A percentile compares a stretch with the other conserved stretches of the same genome.
These are phyloP conservation scores for Euleptes europaea DNA, from an alignment of 2,113 vertebrate genomes.

Conservation along the genomic window DNA sequence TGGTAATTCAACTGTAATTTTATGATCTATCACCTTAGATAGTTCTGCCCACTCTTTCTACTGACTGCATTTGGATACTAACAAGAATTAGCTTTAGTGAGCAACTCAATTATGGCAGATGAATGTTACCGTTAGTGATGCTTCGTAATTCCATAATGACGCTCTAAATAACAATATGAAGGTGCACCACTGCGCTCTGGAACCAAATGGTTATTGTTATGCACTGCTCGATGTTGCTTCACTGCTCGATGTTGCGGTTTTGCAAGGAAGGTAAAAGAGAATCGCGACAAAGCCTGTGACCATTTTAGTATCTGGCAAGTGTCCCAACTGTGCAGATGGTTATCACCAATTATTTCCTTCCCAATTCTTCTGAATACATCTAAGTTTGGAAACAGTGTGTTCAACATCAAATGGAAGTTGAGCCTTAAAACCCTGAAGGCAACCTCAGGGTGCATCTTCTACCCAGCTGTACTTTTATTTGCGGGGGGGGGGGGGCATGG, in stretches of 20 bases:
- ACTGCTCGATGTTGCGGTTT: too few relatives aligned
- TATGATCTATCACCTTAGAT: not conserved
- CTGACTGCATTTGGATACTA: slow-evolving; percentile 18
- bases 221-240: not conserved
- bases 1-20: not conserved
- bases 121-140: not conserved
- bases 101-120: slow-evolving; percentile 18
- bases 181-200: not conserved
- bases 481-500: too few relatives aligned
- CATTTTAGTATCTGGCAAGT: not conserved
- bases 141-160: slow-evolving; percentile 14
- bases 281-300: not conserved
- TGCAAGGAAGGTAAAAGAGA: not conserved
- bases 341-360: not conserved
- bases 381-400: not conserved
- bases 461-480: too few relatives aligned
- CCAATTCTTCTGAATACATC: not conserved
- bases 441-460: too few relatives aligned
- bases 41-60: slow-evolving; percentile 9
- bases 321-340: rapidly evolving
- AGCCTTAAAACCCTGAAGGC: too few relatives aligned
- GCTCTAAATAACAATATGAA: slow-evolving; percentile 19
- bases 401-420: rapidly evolving
- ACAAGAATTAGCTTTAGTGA: slow-evolving; percentile 27
- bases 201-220: not conserved